Percentiles rank a stretch among this genome's conserved stretches.
These are phyloP conservation scores for Rhyzopertha dominica DNA, from an alignment of 1,140 invertebrate species.

Conservation along the genomic window DNA sequence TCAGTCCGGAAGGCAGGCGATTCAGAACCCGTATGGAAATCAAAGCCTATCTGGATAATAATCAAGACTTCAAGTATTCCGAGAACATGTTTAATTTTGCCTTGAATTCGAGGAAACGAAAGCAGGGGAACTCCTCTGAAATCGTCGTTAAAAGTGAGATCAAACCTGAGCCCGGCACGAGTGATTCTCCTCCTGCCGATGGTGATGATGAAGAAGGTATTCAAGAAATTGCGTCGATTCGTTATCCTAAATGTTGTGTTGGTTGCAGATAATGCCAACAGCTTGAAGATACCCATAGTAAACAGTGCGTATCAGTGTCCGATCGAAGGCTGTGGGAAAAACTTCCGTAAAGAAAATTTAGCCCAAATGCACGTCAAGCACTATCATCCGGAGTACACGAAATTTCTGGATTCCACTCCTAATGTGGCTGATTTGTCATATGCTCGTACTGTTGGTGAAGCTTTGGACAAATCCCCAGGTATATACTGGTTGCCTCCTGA, in stretches of 20 bases:
- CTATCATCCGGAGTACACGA: conserved; percentile 75
- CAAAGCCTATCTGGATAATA: conserved; percentile 52
- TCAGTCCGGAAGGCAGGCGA: conserved; percentile 58
- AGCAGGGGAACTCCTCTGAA: conserved; percentile 21
- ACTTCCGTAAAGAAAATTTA: conserved; percentile 83
- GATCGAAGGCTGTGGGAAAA: conserved; percentile 77
- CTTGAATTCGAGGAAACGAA: conserved; percentile 51
- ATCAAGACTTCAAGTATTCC: conserved; percentile 45
- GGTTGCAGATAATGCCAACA: too few species aligned
- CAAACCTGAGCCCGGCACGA: conserved; percentile 7
- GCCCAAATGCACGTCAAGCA: conserved; percentile 89
- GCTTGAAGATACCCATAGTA: conserved; percentile 42
- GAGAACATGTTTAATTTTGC: conserved; percentile 58
- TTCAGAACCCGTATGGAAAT: conserved; percentile 60
- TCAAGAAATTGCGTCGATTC: conserved; percentile 5
- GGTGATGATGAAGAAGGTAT: conserved; percentile 18
- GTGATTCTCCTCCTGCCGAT: conserved; percentile 9
- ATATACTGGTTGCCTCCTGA: too few species aligned
- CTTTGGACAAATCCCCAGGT: conserved; percentile 41
- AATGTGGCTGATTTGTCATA: conserved; percentile 82
- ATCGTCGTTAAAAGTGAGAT: background rate
- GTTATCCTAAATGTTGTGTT: too few species aligned
- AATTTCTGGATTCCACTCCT: conserved; percentile 70
- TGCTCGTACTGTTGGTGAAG: conserved; percentile 63
- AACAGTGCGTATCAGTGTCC: conserved; percentile 73